phyloP scores from a whole-genome alignment of 1,140 invertebrate species.

The Aphis gossypii region DNA sequence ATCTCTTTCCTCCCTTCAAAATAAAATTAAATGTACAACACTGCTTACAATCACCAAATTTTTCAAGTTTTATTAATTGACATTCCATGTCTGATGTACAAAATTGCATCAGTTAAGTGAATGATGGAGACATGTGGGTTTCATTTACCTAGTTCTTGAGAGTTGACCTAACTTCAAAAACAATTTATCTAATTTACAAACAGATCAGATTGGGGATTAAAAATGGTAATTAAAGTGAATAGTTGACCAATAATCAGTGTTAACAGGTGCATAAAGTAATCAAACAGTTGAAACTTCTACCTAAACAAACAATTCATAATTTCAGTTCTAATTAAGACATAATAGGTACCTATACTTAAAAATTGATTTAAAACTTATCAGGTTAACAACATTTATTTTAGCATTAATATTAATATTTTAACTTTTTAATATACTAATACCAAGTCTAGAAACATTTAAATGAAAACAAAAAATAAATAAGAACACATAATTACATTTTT shows the following conservation, averaged over 20 bases:
- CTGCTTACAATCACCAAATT: background rate
- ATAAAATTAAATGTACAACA: too few relatives aligned
- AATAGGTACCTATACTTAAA: background rate
- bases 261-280: background rate
- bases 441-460: background rate
- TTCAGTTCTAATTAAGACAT: background rate
- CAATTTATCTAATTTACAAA: background rate
- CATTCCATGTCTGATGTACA: background rate
- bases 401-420: background rate
- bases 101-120: background rate
- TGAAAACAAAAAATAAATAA: background rate
- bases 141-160: background rate
- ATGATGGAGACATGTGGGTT: background rate
- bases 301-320: background rate
- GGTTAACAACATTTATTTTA: background rate
- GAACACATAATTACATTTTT: slow-evolving; percentile 79
- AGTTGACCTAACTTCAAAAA: background rate
- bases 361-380: background rate
- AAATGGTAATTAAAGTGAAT: background rate
- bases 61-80: too few relatives aligned
- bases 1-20: too few relatives aligned
- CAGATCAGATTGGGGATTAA: background rate
- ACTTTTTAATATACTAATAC: background rate
- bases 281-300: background rate
- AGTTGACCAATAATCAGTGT: background rate